Percentiles rank a stretch among this genome's conserved stretches.
Conservation (phyloP, 2,888 invertebrate species). For the Phyllotreta cruciferae region DNA sequence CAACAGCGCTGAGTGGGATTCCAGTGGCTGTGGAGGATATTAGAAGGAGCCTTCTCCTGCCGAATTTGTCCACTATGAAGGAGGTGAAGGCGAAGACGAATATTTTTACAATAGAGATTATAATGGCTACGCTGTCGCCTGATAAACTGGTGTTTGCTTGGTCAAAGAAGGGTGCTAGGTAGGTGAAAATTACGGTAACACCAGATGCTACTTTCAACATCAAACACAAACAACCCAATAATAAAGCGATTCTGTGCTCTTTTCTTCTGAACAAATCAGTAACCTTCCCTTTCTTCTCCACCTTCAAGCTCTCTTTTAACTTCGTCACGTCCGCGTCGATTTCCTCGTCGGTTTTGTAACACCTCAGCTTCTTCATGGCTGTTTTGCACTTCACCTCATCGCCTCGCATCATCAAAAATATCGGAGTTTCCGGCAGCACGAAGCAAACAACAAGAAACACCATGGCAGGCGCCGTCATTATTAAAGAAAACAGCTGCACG, state of each 20-base stretch:
- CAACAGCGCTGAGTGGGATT: constrained; percentile 64
- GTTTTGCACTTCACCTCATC: neutral
- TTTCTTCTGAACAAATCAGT: neutral
- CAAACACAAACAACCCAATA: constrained; percentile 36
- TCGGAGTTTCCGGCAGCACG: constrained; percentile 23
- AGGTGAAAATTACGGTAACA: constrained; percentile 21
- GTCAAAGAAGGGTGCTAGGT: constrained; percentile 29
- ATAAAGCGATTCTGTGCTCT: constrained; percentile 14
- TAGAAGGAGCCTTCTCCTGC: constrained; percentile 72
- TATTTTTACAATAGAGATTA: constrained; percentile 79
- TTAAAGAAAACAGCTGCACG: constrained; percentile 9
- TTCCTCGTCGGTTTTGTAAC: constrained; percentile 12
- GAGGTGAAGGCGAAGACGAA: constrained; percentile 72
- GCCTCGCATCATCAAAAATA: constrained; percentile 12
- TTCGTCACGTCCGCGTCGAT: constrained; percentile 10
- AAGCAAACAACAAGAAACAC: constrained; percentile 2
- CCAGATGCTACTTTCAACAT: constrained; percentile 27
- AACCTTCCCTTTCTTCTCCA: neutral
- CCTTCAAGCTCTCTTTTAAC: constrained; percentile 12
- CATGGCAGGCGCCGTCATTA: constrained; percentile 12
- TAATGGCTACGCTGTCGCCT: constrained; percentile 71
- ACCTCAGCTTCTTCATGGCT: constrained; percentile 12
- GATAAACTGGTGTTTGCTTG: constrained; percentile 15
- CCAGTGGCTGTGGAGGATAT: constrained; percentile 71
- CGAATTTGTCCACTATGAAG: constrained; percentile 75